Evolutionary conservation across 1,140 invertebrate species (phyloP), one percentile per base, ranked within the genome.

Genomic region (Brachionus sp.): DNA sequence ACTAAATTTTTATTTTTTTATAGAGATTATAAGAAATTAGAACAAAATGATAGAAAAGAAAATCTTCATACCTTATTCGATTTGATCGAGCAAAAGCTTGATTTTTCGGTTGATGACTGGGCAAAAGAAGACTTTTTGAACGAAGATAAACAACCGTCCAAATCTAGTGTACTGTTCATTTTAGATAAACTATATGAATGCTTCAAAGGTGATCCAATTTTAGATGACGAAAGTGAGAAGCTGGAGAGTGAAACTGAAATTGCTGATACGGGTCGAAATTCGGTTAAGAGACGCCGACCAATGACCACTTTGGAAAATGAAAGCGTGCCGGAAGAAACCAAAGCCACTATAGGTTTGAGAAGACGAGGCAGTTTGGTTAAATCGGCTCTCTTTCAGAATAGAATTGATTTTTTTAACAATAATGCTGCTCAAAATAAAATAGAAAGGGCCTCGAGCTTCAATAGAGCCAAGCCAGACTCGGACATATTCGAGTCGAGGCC

Each of bases 351-450:
- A 29, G 66, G 66, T 6, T n/a, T 70, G 0, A 70, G 37, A 23
- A 37, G 66, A 70, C 66, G 66, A 16, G 66, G 66, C 19, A 70
- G 66, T 70, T 23, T 70, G 33, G 66, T 70, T 16, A 70, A 70
- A n/a, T 70, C 66, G n/a, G 66, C 66, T 9, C n/a, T 70, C 13
- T 70, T 70, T 33, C 66, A 70, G 37, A 70, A 70, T 39, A 70
- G 35, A 39, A 70, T 70, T 39, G 35, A 70, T 42, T 70, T 70
- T 70, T 70, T 70, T 35, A 68, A 68, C 35, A 70, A 70, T 19
- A 70, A 70, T 16, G 66, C 66, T 13, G 3, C 33, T 12, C 64
- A 35, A 23, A 13, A 13, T 13, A 10, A 37, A 33, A 13, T 66
- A n/a, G 64, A 37, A 25, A 12, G 33, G 1, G 29, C 25, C 5